These are phyloP conservation scores for Limnothrissa miodon DNA, from an alignment of 2,113 vertebrate species.

Conservation along the genomic window DNA sequence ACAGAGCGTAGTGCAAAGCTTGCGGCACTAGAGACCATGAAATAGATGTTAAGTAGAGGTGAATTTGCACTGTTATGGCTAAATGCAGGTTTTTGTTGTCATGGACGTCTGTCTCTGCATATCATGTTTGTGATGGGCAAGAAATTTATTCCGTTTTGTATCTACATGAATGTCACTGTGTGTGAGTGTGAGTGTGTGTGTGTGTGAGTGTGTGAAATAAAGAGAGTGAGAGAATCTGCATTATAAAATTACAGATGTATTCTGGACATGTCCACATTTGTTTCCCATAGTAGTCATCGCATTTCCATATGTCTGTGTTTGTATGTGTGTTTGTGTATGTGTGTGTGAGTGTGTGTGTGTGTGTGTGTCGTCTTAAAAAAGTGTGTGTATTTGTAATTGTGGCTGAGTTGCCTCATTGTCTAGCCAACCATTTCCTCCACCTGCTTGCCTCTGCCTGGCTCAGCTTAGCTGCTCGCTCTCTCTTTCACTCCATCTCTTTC, in stretches of 20 bases:
- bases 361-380: neutral
- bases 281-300: neutral
- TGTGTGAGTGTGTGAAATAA: too few relatives aligned
- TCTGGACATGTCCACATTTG: neutral
- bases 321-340: neutral
- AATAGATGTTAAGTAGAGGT: constrained; percentile 1
- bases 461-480: neutral
- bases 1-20: neutral
- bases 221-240: too few relatives aligned
- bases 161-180: neutral
- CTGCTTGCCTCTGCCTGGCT: neutral
- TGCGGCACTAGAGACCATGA: neutral
- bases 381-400: neutral
- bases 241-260: too few relatives aligned
- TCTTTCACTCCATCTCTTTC: neutral
- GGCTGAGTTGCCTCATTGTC: neutral
- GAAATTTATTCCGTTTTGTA: neutral
- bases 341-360: neutral
- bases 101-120: neutral
- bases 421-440: neutral
- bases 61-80: neutral
- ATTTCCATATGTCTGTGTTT: neutral
- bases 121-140: neutral
- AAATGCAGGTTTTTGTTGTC: neutral
- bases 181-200: neutral